Conservation (phyloP, 2,113 vertebrate species). For the Brienomyrus longianalis region DNA sequence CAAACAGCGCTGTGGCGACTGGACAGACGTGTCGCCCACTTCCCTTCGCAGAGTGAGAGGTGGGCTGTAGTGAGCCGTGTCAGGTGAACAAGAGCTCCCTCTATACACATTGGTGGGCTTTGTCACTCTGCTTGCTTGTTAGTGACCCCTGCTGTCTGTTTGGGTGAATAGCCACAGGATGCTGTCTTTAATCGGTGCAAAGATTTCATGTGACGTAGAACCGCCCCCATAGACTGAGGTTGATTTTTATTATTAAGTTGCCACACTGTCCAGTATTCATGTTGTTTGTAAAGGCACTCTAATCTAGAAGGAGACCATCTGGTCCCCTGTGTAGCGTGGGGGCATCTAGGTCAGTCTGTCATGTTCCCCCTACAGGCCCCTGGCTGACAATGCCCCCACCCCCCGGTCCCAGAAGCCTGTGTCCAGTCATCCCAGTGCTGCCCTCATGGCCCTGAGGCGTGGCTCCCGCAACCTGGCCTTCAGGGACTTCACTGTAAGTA, state of each 20-base stretch:
- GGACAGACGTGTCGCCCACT: not conserved
- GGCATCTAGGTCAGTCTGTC: not conserved
- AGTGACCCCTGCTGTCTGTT: slow-evolving; percentile 9
- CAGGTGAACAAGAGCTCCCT: slow-evolving; percentile 5
- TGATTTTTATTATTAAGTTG: not conserved
- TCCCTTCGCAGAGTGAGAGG: not conserved
- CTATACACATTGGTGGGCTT: not conserved
- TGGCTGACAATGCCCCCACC: slow-evolving; percentile 64
- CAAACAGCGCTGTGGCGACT: not conserved
- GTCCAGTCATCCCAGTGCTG: slow-evolving; percentile 95
- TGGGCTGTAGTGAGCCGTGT: not conserved
- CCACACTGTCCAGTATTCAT: not conserved
- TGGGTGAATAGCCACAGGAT: not conserved
- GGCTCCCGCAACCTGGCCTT: slow-evolving; percentile 97
- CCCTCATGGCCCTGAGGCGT: slow-evolving; percentile 92
- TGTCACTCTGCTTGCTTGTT: not conserved
- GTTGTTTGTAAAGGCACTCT: not conserved
- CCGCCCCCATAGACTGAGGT: not conserved
- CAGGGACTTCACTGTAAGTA: slow-evolving; percentile 96
- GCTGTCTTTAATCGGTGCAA: not conserved
- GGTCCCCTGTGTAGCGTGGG: not conserved
- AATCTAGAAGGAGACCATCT: slow-evolving; percentile 1
- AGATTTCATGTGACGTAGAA: not conserved
- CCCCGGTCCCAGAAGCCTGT: slow-evolving; percentile 91
- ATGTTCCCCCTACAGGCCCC: slow-evolving; percentile 61